phyloP scores from a whole-genome alignment of 2,888 invertebrate species.

The Thelaira solivaga region DNA sequence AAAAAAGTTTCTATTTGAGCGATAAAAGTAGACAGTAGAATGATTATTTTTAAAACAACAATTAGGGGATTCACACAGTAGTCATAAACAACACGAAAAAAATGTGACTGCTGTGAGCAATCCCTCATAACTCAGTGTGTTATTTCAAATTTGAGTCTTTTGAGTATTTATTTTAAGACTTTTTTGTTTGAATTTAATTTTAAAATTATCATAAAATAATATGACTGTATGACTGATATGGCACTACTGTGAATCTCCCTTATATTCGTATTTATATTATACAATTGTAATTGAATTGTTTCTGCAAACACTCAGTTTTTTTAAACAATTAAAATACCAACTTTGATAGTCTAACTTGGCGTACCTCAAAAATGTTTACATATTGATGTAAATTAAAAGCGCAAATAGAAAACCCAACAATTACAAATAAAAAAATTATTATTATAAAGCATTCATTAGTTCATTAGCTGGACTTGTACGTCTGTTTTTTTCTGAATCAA shows the following conservation, averaged over 20 bases:
- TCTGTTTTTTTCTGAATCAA: conserved; percentile 4
- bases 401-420: conserved; percentile 5
- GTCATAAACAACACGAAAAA: too few relatives aligned
- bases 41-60: too few relatives aligned
- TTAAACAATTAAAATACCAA: conserved; percentile 16
- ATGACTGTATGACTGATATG: too few relatives aligned
- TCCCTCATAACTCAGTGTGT: too few relatives aligned
- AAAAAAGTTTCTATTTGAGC: too few relatives aligned
- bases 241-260: background rate
- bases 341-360: background rate
- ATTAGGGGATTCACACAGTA: too few relatives aligned
- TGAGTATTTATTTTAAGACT: too few relatives aligned
- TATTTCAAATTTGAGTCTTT: too few relatives aligned
- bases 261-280: background rate
- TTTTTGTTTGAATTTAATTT: too few relatives aligned
- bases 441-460: conserved; percentile 40
- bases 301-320: conserved; percentile 12
- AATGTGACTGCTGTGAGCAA: too few relatives aligned
- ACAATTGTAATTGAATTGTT: conserved; percentile 21
- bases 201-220: too few relatives aligned
- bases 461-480: conserved; percentile 12
- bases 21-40: too few relatives aligned
- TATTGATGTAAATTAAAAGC: conserved; percentile 39
- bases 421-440: conserved; percentile 23
- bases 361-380: conserved; percentile 36